Percentiles rank a stretch among this genome's conserved stretches.
Conservation (phyloP, 2,797 vertebrate species). For the Sebastes itinus region DNA sequence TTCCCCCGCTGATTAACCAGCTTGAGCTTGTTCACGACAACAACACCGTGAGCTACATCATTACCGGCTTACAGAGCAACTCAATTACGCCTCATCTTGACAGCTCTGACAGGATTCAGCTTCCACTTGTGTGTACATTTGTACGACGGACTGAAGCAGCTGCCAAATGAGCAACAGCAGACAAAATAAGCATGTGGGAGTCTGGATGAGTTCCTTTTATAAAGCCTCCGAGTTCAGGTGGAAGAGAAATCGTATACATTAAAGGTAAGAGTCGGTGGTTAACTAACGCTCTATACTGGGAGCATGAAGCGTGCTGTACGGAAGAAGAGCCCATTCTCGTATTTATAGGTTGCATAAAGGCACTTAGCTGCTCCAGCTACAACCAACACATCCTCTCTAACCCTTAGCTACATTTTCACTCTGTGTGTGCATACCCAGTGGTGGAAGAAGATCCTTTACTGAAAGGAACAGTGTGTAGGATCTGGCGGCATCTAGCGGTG, state of each 20-base stretch:
- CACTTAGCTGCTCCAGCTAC: conserved; percentile 13
- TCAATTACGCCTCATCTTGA: conserved; percentile 57
- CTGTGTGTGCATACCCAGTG: accelerated
- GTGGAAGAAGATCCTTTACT: too few species aligned
- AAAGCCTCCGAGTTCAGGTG: conserved; percentile 38
- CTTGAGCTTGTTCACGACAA: conserved; percentile 42
- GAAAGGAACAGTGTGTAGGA: too few species aligned
- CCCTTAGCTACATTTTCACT: background rate
- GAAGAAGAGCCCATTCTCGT: background rate
- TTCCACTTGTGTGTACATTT: conserved; percentile 50
- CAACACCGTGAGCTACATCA: conserved; percentile 37
- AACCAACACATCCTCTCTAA: background rate
- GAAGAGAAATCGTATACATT: background rate
- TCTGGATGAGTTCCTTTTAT: conserved; percentile 21
- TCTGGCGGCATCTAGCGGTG: too few species aligned
- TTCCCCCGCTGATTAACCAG: conserved; percentile 37
- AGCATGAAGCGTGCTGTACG: background rate
- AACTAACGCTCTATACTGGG: background rate
- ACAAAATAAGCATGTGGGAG: conserved; percentile 37
- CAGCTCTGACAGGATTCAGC: conserved; percentile 62
- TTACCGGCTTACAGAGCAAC: conserved; percentile 53
- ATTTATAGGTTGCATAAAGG: conserved; percentile 7
- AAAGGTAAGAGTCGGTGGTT: background rate
- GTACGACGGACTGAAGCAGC: conserved; percentile 19
- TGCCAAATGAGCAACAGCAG: conserved; percentile 48